Conservation (phyloP, 2,797 vertebrate species). For the Anguilla obscura region DNA sequence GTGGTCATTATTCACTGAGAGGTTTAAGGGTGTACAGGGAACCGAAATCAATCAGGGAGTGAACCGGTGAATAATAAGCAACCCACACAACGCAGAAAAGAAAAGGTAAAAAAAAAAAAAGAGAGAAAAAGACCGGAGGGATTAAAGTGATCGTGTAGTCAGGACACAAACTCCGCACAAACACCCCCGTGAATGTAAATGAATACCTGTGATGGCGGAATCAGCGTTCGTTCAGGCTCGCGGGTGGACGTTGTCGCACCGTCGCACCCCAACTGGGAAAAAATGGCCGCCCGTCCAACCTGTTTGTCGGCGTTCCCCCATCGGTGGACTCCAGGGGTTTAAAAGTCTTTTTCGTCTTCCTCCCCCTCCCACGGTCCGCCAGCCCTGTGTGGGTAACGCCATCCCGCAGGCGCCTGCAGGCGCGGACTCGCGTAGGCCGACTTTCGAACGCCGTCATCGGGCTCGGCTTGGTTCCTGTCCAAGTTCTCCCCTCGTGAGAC, state of each 20-base stretch:
- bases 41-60: constrained; percentile 19
- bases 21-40: constrained; percentile 20
- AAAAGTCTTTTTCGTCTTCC: background rate
- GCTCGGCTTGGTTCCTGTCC: background rate
- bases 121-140: background rate
- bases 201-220: background rate
- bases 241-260: background rate
- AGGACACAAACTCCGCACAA: constrained; percentile 1
- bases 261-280: background rate
- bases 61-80: constrained; percentile 8
- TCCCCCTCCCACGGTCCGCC: background rate
- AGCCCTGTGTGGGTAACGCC: background rate
- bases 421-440: background rate
- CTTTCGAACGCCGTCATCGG: background rate
- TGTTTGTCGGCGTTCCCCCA: background rate
- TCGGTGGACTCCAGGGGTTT: background rate
- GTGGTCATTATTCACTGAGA: constrained; percentile 18
- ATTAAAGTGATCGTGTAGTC: constrained; percentile 18
- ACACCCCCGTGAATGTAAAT: background rate
- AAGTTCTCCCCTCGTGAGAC: background rate
- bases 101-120: constrained; percentile 13
- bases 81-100: background rate
- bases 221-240: background rate
- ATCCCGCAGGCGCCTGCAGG: background rate
- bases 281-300: background rate